Conservation (phyloP, 2,797 vertebrate species). For the Dendrocincla fuliginosa region DNA sequence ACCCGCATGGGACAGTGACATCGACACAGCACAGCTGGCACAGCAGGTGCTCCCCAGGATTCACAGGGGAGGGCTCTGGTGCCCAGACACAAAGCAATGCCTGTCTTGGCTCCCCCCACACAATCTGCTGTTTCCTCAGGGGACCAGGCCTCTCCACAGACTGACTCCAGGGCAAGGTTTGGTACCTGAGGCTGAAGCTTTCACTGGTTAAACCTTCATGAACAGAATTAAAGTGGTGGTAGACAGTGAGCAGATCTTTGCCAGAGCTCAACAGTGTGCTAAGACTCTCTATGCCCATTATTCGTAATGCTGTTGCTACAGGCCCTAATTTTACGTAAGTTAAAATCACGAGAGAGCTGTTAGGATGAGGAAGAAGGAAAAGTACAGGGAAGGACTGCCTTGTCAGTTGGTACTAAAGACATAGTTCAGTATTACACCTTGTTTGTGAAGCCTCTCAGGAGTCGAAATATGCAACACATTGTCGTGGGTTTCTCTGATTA, state of each 20-base stretch:
- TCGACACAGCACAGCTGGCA: rapidly evolving
- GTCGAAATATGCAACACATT: background rate
- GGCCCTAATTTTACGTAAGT: slow-evolving; percentile 48
- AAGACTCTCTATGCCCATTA: slow-evolving; percentile 47
- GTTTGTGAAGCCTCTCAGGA: background rate
- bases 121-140: background rate
- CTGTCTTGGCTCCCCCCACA: background rate
- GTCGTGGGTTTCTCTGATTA: too few species aligned
- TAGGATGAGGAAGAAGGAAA: background rate
- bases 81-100: background rate
- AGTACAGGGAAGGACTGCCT: background rate
- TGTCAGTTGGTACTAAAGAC: background rate
- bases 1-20: rapidly evolving
- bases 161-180: background rate
- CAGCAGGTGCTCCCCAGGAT: background rate
- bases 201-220: background rate
- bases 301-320: slow-evolving; percentile 68
- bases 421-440: background rate
- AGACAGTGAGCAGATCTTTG: background rate
- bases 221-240: background rate
- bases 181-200: background rate
- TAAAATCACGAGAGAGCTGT: slow-evolving; percentile 44
- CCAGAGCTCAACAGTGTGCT: background rate
- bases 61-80: background rate
- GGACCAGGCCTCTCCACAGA: background rate